phyloP scores from a whole-genome alignment of 2,888 invertebrate species.

The Diabrotica balteata region DNA sequence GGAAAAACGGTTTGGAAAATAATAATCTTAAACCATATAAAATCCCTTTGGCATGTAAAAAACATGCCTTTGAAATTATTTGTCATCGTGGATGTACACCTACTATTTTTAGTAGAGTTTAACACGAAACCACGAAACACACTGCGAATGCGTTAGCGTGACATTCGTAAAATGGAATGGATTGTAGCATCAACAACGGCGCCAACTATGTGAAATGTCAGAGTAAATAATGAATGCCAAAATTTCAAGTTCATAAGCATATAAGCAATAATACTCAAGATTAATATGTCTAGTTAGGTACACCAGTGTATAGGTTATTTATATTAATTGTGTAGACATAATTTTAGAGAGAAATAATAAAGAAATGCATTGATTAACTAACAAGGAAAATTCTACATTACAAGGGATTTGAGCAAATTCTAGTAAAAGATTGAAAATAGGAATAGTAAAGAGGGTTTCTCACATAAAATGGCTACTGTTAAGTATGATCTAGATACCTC shows the following conservation, averaged over 20 bases:
- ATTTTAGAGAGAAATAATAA: slow-evolving; percentile 27
- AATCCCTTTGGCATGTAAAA: too few relatives aligned
- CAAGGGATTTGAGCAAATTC: slow-evolving; percentile 8
- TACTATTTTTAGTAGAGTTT: too few relatives aligned
- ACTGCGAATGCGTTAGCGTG: slow-evolving; percentile 8
- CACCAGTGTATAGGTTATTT: slow-evolving; percentile 26
- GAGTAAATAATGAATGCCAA: slow-evolving; percentile 32
- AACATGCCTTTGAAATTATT: too few relatives aligned
- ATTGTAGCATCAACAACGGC: slow-evolving; percentile 36
- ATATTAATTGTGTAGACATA: slow-evolving; percentile 21
- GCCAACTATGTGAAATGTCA: slow-evolving; percentile 40
- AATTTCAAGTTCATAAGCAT: slow-evolving; percentile 20
- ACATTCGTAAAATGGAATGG: slow-evolving; percentile 50
- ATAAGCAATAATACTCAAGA: slow-evolving; percentile 30
- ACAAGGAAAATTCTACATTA: slow-evolving; percentile 23
- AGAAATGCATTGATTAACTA: slow-evolving; percentile 26
- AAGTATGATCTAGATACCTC: slow-evolving; percentile 81
- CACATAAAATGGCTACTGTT: slow-evolving; percentile 65
- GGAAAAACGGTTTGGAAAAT: too few relatives aligned
- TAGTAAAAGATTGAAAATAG: slow-evolving; percentile 10
- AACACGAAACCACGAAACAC: too few relatives aligned
- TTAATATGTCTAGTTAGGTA: slow-evolving; percentile 21
- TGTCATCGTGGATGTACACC: too few relatives aligned
- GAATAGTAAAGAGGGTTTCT: background rate
- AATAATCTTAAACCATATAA: too few relatives aligned